Evolutionary conservation across 2,113 vertebrate genomes (phyloP).

Genomic region (Epinephelus moara): DNA sequence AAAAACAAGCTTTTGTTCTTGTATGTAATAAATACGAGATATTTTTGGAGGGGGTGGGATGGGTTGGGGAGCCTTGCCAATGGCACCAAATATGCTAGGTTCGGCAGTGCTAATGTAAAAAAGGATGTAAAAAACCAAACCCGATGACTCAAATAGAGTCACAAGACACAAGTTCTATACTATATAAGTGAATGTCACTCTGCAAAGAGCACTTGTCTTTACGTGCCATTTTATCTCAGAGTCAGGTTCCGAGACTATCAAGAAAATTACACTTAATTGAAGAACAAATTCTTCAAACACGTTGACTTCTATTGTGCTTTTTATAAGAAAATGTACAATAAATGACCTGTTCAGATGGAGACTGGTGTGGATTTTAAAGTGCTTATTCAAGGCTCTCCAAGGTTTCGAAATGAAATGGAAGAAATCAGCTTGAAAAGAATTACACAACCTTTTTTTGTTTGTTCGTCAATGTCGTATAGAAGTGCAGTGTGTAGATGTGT

Average conservation of each 20-base stretch:
- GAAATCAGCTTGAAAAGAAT: background rate
- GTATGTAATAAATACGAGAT: too few species aligned
- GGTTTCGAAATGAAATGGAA: background rate
- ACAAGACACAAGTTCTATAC: background rate
- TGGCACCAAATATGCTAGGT: too few species aligned
- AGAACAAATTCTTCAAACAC: background rate
- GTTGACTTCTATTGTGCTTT: background rate
- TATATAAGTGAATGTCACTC: background rate
- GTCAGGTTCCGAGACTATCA: background rate
- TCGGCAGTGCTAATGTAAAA: background rate
- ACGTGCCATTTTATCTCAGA: background rate
- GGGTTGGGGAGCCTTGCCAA: too few species aligned
- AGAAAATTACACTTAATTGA: conserved; percentile 10
- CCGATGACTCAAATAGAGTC: background rate
- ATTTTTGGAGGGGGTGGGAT: too few species aligned
- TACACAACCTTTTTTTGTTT: background rate
- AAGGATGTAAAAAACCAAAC: background rate
- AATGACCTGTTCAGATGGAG: background rate
- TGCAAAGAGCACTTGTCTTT: background rate
- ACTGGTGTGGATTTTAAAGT: background rate
- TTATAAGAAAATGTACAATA: background rate
- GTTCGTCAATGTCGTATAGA: background rate
- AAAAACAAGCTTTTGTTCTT: too few species aligned
- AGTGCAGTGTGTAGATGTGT: background rate
- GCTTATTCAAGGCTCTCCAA: background rate